These are phyloP conservation scores for Lasioglossum malachurum DNA, from an alignment of 2,888 invertebrate genomes.

Conservation along the genomic window DNA sequence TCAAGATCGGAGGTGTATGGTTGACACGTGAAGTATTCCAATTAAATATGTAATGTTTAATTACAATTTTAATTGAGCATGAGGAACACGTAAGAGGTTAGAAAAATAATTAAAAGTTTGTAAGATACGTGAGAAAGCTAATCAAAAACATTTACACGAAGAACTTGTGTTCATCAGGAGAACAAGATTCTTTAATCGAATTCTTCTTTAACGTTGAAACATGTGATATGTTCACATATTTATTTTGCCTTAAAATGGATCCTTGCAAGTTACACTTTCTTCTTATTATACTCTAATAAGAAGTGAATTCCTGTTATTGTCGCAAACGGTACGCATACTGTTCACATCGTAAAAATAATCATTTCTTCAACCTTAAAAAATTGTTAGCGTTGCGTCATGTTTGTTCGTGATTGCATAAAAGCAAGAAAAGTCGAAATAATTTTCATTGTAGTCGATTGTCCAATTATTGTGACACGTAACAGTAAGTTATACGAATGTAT, in stretches of 20 bases:
- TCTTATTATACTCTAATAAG: background rate
- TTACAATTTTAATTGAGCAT: background rate
- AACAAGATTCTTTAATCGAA: background rate
- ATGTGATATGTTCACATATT: background rate
- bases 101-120: background rate
- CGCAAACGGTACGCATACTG: background rate
- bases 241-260: background rate
- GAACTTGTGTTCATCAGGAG: background rate
- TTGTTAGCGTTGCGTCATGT: slow-evolving; percentile 32
- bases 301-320: background rate
- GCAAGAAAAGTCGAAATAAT: background rate
- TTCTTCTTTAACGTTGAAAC: background rate
- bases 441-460: background rate
- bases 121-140: background rate
- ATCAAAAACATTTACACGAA: background rate
- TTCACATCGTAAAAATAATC: slow-evolving; percentile 16
- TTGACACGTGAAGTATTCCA: background rate
- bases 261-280: background rate
- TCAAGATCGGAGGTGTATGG: slow-evolving; percentile 35
- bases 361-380: slow-evolving; percentile 19
- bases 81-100: slow-evolving; percentile 41
- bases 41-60: slow-evolving; percentile 1
- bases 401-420: slow-evolving; percentile 11
- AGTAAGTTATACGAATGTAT: background rate
- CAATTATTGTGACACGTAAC: background rate